Percentiles rank a stretch among this genome's conserved stretches.
Evolutionary conservation across 2,797 vertebrate species (phyloP).

Genomic region (Sciurus vulgaris): DNA sequence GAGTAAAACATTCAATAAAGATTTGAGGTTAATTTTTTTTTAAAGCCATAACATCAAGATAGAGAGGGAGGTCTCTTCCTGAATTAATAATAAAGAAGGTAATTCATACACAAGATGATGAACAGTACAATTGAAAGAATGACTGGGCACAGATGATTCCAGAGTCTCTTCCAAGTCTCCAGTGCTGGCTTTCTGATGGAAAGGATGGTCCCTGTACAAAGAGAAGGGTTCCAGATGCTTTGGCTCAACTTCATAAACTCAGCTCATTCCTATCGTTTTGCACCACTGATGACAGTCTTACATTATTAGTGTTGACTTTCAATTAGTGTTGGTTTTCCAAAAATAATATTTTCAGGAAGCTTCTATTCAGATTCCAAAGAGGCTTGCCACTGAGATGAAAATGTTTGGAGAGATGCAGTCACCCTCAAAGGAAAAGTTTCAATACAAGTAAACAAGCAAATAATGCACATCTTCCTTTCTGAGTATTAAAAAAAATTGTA

Average conservation of each 20-base stretch:
- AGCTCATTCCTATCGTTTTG: conserved; percentile 19
- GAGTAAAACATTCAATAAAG: not conserved
- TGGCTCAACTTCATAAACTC: conserved; percentile 30
- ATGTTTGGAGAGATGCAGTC: not conserved
- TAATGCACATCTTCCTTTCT: not conserved
- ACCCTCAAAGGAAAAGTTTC: conserved; percentile 46
- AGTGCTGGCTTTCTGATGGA: not conserved
- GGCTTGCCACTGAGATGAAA: conserved; percentile 71
- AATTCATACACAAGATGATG: not conserved
- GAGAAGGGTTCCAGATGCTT: not conserved
- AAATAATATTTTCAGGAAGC: conserved; percentile 81
- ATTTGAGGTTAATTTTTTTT: not conserved
- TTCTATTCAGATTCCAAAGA: conserved; percentile 77
- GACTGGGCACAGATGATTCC: not conserved
- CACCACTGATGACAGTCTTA: not conserved
- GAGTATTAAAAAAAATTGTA: not conserved
- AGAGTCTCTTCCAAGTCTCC: not conserved
- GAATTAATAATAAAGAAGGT: conserved; percentile 25
- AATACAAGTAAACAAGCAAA: conserved; percentile 60
- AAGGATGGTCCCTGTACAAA: not conserved
- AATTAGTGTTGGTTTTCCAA: conserved; percentile 79
- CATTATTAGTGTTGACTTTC: conserved; percentile 72
- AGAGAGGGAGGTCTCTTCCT: not conserved
- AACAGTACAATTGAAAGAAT: not conserved
- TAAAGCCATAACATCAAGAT: not conserved